Conservation (phyloP, 2,888 invertebrate species). For the Acheta domesticus region DNA sequence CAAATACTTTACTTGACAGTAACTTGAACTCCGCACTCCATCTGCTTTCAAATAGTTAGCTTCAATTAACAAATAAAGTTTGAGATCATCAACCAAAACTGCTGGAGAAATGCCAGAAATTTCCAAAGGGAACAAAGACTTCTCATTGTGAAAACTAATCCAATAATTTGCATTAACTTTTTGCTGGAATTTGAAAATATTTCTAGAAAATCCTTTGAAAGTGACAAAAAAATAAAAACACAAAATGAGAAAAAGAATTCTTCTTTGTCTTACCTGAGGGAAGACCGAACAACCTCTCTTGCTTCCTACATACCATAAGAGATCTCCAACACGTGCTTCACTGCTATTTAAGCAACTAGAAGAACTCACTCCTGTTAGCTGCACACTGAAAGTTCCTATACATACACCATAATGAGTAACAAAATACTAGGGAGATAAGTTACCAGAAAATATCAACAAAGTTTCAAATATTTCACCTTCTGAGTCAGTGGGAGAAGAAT, state of each 20-base stretch:
- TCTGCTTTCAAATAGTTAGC: conserved; percentile 40
- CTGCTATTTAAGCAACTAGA: conserved; percentile 42
- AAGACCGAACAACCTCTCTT: conserved; percentile 55
- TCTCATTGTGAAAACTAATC: conserved; percentile 47
- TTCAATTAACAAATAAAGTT: conserved; percentile 47
- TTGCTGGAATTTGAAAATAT: conserved; percentile 45
- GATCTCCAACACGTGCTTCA: conserved; percentile 56
- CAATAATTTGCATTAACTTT: conserved; percentile 49
- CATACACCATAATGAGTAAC: not conserved
- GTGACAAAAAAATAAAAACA: conserved; percentile 20
- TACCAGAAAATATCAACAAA: not conserved
- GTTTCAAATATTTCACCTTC: conserved; percentile 41
- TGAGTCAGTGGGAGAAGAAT: conserved; percentile 38
- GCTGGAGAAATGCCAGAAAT: conserved; percentile 42
- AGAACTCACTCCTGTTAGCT: conserved; percentile 39
- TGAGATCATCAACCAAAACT: conserved; percentile 40
- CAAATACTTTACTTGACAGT: not conserved
- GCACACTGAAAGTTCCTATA: conserved; percentile 32
- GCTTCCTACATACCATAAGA: conserved; percentile 55
- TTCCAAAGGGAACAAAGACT: conserved; percentile 47
- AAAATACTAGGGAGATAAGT: not conserved
- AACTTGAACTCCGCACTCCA: conserved; percentile 18
- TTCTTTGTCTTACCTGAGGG: conserved; percentile 51
- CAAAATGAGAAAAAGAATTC: not conserved
- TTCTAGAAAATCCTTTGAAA: not conserved